phyloP scores from a whole-genome alignment of 2,888 invertebrate species.

The Ichneumon xanthorius region DNA sequence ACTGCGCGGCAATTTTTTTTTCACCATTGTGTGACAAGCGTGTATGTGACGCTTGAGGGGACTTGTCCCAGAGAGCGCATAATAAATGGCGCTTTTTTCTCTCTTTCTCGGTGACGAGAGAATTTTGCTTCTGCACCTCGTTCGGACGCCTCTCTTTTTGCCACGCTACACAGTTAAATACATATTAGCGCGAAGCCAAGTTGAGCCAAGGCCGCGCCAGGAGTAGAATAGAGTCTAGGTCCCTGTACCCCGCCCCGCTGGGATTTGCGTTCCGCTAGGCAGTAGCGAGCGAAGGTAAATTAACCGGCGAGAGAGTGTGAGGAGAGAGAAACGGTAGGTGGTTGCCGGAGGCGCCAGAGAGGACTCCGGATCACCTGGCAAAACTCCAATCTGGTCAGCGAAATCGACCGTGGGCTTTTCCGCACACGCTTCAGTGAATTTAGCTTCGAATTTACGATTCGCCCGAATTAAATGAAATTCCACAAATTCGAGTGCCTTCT shows the following conservation, averaged over 20 bases:
- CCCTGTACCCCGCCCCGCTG: neutral
- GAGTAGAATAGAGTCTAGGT: slow-evolving; percentile 48
- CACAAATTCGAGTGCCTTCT: neutral
- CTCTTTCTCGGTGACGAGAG: neutral
- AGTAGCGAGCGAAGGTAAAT: slow-evolving; percentile 57
- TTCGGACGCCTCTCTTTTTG: slow-evolving; percentile 26
- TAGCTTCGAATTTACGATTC: slow-evolving; percentile 5
- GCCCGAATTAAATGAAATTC: neutral
- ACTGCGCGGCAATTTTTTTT: neutral
- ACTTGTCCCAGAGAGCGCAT: neutral
- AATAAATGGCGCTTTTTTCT: neutral
- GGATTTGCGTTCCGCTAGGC: slow-evolving; percentile 49
- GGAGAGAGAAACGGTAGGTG: slow-evolving; percentile 21
- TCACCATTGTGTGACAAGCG: neutral
- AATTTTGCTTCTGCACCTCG: slow-evolving; percentile 6
- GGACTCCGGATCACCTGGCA: slow-evolving; percentile 66
- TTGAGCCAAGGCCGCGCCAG: slow-evolving; percentile 57
- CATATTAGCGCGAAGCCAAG: slow-evolving; percentile 57
- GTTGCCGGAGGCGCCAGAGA: slow-evolving; percentile 34
- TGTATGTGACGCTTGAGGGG: neutral
- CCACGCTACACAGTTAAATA: slow-evolving; percentile 32
- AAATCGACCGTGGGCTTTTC: slow-evolving; percentile 33
- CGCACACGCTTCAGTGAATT: slow-evolving; percentile 11
- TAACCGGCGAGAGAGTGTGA: slow-evolving; percentile 55
- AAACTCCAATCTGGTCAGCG: slow-evolving; percentile 66